Evolutionary conservation across 2,888 invertebrate genomes (phyloP).

Genomic region (Cynaeus angustus): DNA sequence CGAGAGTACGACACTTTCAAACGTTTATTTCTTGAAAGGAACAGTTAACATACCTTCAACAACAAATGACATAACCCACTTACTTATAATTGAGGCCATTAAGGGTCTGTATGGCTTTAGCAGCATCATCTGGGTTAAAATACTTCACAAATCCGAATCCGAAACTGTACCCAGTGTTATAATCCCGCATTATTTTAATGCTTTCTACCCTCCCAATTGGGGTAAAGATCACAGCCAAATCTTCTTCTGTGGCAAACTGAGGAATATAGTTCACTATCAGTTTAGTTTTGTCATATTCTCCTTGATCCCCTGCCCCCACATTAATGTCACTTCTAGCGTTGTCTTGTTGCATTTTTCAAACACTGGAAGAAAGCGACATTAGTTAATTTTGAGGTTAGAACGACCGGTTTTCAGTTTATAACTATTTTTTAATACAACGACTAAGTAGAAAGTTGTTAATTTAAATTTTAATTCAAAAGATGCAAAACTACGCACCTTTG

Average conservation of each 20-base stretch:
- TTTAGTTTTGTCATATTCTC: constrained; percentile 77
- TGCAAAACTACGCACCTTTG: constrained; percentile 28
- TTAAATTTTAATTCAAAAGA: background rate
- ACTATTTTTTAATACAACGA: too few species aligned
- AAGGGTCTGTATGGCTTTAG: constrained; percentile 88
- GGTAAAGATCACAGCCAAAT: constrained; percentile 90
- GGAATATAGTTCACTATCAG: constrained; percentile 97
- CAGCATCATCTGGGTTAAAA: constrained; percentile 87
- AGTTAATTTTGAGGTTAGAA: constrained; percentile 37
- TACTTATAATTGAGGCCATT: constrained; percentile 78
- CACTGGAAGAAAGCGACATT: constrained; percentile 34
- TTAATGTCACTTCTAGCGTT: constrained; percentile 51
- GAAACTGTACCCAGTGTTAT: constrained; percentile 94
- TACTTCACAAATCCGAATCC: constrained; percentile 98
- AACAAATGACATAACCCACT: too few species aligned
- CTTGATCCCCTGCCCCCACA: constrained; percentile 65
- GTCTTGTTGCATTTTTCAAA: constrained; percentile 41
- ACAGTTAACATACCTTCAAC: too few species aligned
- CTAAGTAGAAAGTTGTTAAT: background rate
- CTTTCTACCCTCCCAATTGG: constrained; percentile 92
- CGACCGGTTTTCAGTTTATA: background rate
- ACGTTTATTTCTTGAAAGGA: constrained; percentile 83
- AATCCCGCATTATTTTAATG: constrained; percentile 93
- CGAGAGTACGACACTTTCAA: constrained; percentile 95
- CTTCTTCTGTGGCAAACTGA: constrained; percentile 93